These are phyloP conservation scores for Pantelozetes paolii DNA, from an alignment of 2,888 invertebrate species.

Conservation along the genomic window DNA sequence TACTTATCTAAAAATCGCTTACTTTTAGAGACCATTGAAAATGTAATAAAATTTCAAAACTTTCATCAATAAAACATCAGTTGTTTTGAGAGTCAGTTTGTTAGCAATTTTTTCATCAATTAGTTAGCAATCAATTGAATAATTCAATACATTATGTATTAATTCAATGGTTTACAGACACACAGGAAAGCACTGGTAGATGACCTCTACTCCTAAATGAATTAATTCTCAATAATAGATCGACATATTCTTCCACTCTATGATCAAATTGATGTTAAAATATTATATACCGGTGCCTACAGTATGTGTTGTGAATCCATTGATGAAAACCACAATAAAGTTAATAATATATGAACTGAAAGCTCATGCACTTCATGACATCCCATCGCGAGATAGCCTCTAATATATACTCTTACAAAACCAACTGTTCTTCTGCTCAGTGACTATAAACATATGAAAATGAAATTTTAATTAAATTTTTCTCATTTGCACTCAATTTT, in stretches of 20 bases:
- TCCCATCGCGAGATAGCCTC: constrained; percentile 35
- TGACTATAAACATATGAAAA: constrained; percentile 11
- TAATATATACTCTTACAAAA: constrained; percentile 17
- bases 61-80: not conserved
- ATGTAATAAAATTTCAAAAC: not conserved
- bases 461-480: constrained; percentile 26
- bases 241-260: not conserved
- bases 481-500: not conserved
- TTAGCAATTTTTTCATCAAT: not conserved
- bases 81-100: not conserved
- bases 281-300: not conserved
- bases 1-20: not conserved
- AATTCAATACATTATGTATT: no score
- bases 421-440: not conserved
- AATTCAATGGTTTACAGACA: not conserved
- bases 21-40: not conserved
- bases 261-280: not conserved
- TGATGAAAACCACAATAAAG: not conserved
- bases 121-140: no score
- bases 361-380: not conserved
- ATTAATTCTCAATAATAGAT: not conserved
- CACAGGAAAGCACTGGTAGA: not conserved
- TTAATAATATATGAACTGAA: not conserved
- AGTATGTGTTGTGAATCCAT: not conserved
- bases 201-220: constrained; percentile 22